These are phyloP conservation scores for Kradibia gibbosae DNA, from an alignment of 1,140 invertebrate species.

Conservation along the genomic window DNA sequence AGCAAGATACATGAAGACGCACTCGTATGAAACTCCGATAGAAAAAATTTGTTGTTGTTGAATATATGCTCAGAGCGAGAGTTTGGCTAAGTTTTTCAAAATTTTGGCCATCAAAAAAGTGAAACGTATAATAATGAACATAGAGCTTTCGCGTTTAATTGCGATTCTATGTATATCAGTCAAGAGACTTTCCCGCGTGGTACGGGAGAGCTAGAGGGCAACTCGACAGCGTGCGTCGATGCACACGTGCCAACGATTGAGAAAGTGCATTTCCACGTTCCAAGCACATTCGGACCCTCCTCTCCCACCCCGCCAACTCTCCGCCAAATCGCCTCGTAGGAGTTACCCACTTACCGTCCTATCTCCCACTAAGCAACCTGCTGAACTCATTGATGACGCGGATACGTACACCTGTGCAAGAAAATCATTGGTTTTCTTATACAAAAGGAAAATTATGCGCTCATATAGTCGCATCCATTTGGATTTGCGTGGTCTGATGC, in stretches of 20 bases:
- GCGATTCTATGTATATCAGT: background rate
- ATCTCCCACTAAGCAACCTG: no score
- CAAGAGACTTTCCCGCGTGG: background rate
- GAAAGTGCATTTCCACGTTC: conserved; percentile 36
- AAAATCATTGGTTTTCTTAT: background rate
- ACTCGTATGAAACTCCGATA: no score
- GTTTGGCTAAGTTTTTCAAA: no score
- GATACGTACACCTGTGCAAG: background rate
- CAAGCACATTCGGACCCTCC: background rate
- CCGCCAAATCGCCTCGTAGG: no score
- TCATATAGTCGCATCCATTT: background rate
- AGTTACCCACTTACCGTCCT: no score
- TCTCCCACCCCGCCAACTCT: no score
- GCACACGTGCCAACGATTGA: background rate
- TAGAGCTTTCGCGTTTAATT: background rate
- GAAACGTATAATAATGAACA: background rate
- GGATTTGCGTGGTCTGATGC: background rate
- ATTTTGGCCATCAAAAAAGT: background rate
- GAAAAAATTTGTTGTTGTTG: no score
- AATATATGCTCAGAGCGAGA: no score
- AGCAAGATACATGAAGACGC: no score
- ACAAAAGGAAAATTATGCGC: background rate
- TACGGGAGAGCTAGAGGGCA: background rate
- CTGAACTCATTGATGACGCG: background rate
- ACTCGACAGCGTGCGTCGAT: background rate